Percentiles rank a stretch among this genome's conserved stretches.
Evolutionary conservation across 2,797 vertebrate species (phyloP).

Genomic region (Taenioides sp.): DNA sequence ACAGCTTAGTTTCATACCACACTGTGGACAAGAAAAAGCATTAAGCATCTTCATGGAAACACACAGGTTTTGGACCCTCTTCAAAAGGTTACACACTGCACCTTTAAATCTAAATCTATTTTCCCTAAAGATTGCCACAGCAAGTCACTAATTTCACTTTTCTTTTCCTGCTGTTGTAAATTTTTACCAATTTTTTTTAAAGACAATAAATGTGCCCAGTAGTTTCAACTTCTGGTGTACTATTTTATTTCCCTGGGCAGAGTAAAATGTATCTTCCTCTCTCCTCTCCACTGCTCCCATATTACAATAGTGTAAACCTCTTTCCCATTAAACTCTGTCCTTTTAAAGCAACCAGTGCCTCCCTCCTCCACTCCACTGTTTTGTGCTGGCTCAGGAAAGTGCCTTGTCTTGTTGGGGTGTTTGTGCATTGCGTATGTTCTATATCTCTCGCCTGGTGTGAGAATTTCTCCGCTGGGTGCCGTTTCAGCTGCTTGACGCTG

Average conservation of each 20-base stretch:
- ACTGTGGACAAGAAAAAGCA: too few species aligned
- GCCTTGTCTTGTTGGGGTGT: slow-evolving; percentile 6
- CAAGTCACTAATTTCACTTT: too few species aligned
- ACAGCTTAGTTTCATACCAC: too few species aligned
- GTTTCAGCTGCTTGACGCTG: slow-evolving; percentile 49
- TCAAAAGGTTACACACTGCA: too few species aligned
- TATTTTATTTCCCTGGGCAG: background rate
- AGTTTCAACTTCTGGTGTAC: background rate
- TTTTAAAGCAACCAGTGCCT: slow-evolving; percentile 1
- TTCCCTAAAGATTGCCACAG: too few species aligned
- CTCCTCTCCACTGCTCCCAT: background rate
- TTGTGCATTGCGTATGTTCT: slow-evolving; percentile 9
- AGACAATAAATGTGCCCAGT: background rate
- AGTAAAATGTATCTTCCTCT: background rate
- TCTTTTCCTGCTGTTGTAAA: too few species aligned
- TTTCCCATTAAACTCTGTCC: background rate
- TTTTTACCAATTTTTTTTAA: too few species aligned
- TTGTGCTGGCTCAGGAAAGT: background rate
- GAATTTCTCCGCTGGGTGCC: slow-evolving; percentile 63
- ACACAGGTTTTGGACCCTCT: too few species aligned
- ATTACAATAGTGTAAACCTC: background rate
- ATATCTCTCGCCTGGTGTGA: slow-evolving; percentile 52
- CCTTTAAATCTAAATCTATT: too few species aligned
- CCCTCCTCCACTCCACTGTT: background rate
- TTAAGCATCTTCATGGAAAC: too few species aligned